These are phyloP conservation scores for Kryphioiulus occultus DNA, from an alignment of 2,888 invertebrate genomes.

Conservation along the genomic window DNA sequence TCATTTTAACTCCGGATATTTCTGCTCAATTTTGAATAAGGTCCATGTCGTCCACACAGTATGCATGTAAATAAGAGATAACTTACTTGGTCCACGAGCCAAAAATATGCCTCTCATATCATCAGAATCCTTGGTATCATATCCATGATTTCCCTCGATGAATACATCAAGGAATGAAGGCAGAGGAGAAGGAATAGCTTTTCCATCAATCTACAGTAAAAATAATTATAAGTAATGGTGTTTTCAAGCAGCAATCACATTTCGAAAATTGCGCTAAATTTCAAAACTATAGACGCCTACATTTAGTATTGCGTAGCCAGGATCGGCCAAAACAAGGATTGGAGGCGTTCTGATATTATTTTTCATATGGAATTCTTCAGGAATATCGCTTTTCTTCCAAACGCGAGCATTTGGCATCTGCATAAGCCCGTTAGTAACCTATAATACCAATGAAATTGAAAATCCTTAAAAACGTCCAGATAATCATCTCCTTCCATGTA, in stretches of 20 bases:
- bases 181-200: background rate
- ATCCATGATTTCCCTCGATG: slow-evolving; percentile 56
- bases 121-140: slow-evolving; percentile 56
- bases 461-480: background rate
- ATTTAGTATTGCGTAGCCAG: slow-evolving; percentile 57
- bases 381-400: slow-evolving; percentile 60
- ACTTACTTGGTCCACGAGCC: slow-evolving; percentile 59
- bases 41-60: too few relatives aligned
- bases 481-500: too few relatives aligned
- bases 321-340: slow-evolving; percentile 60
- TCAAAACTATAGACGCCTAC: background rate
- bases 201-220: background rate
- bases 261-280: background rate
- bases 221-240: background rate
- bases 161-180: background rate
- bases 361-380: slow-evolving; percentile 60
- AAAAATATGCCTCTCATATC: slow-evolving; percentile 61
- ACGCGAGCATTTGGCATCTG: slow-evolving; percentile 52
- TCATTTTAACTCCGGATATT: background rate
- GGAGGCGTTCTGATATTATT: slow-evolving; percentile 60
- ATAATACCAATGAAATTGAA: background rate
- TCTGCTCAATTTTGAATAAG: background rate
- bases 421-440: slow-evolving; percentile 40
- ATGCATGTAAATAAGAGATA: too few relatives aligned
- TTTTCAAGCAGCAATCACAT: background rate